These are phyloP conservation scores for Papilio machaon DNA, from an alignment of 1,140 invertebrate species.

Conservation along the genomic window DNA sequence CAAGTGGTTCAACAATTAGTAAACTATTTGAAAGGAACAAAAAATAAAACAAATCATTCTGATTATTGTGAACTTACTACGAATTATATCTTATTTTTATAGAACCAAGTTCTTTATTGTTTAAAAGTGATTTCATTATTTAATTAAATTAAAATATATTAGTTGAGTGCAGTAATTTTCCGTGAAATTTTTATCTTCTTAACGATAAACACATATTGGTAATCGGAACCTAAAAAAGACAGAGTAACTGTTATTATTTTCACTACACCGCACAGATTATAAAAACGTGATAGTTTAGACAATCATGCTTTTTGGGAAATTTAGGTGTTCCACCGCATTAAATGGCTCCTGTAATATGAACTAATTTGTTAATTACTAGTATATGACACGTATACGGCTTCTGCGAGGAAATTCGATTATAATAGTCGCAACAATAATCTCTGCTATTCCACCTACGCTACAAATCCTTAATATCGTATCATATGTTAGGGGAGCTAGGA, in stretches of 20 bases:
- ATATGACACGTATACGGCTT: slow-evolving; percentile 12
- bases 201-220: too few species aligned
- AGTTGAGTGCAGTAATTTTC: too few species aligned
- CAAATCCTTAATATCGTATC: slow-evolving; percentile 16
- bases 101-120: background rate
- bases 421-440: slow-evolving; percentile 26
- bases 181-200: too few species aligned
- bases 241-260: too few species aligned
- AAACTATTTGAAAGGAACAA: slow-evolving; percentile 1
- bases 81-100: background rate
- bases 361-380: background rate
- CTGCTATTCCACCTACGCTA: background rate
- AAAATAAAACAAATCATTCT: slow-evolving; percentile 16
- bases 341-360: background rate
- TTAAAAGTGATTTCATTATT: background rate
- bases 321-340: background rate
- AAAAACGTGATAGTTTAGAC: background rate
- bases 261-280: too few species aligned
- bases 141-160: too few species aligned
- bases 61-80: background rate
- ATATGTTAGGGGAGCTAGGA: background rate
- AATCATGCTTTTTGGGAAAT: background rate
- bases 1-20: background rate
- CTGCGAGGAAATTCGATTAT: slow-evolving; percentile 15
- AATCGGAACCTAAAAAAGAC: too few species aligned